phyloP scores from a whole-genome alignment of 2,888 invertebrate genomes.

The Plebejus melissa region DNA sequence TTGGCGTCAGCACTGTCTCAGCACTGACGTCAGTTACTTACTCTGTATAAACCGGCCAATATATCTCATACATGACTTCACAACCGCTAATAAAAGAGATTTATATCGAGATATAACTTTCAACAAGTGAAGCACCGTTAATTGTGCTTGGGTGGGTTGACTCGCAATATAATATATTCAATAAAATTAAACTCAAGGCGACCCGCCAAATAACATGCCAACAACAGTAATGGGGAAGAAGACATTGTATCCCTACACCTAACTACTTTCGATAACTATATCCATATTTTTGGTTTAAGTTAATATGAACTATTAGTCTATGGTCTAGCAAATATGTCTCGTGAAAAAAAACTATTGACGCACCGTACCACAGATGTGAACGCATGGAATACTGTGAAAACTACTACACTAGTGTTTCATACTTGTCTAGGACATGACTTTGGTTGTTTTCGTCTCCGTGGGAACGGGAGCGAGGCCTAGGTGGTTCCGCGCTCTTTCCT shows the following conservation, averaged over 20 bases:
- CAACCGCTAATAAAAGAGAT: slow-evolving; percentile 62
- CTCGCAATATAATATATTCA: slow-evolving; percentile 31
- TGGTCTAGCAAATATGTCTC: slow-evolving; percentile 35
- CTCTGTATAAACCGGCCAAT: slow-evolving; percentile 30
- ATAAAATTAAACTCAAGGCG: slow-evolving; percentile 34
- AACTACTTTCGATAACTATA: slow-evolving; percentile 39
- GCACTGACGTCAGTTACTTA: too few relatives aligned
- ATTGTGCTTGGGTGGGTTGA: slow-evolving; percentile 58
- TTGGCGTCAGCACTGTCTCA: too few relatives aligned
- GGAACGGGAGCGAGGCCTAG: slow-evolving; percentile 61
- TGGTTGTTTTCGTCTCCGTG: slow-evolving; percentile 64
- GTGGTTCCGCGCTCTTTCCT: slow-evolving; percentile 51
- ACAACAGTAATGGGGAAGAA: slow-evolving; percentile 40
- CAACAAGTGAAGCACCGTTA: slow-evolving; percentile 64
- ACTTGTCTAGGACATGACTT: slow-evolving; percentile 70
- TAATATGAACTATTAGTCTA: slow-evolving; percentile 33
- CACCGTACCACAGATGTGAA: slow-evolving; percentile 40
- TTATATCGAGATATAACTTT: slow-evolving; percentile 46
- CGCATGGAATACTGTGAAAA: slow-evolving; percentile 43
- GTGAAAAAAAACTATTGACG: slow-evolving; percentile 39
- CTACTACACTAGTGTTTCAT: slow-evolving; percentile 70
- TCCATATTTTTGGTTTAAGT: slow-evolving; percentile 55
- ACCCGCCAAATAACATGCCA: slow-evolving; percentile 39
- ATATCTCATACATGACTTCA: slow-evolving; percentile 62
- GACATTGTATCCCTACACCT: slow-evolving; percentile 43